phyloP scores from a whole-genome alignment of 1,140 invertebrate genomes.

The Drosophila biarmipes region DNA sequence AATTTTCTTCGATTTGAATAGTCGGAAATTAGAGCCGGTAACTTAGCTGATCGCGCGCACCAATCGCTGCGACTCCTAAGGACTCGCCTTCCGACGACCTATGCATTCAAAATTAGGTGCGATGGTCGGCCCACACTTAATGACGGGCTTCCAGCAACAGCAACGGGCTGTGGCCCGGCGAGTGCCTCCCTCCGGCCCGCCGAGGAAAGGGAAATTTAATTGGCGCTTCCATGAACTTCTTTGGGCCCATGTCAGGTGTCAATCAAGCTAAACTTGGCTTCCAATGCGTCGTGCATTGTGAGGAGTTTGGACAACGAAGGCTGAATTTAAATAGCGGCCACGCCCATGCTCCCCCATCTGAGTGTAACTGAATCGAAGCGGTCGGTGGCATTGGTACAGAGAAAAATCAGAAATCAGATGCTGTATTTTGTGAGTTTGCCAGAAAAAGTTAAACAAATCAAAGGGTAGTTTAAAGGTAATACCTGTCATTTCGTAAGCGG shows the following conservation, averaged over 20 bases:
- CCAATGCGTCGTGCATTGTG: constrained; percentile 37
- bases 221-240: constrained; percentile 19
- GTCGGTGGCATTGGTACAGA: constrained; percentile 42
- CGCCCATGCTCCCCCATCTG: constrained; percentile 17
- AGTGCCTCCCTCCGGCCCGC: constrained; percentile 46
- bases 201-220: neutral
- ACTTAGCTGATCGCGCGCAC: neutral
- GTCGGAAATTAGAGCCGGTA: constrained; percentile 3
- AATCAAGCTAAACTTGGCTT: constrained; percentile 48
- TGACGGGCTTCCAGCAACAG: constrained; percentile 43
- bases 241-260: constrained; percentile 56
- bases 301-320: constrained; percentile 45
- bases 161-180: neutral
- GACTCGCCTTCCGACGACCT: neutral
- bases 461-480: too few species aligned
- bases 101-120: constrained; percentile 29
- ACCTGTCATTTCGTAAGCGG: too few species aligned
- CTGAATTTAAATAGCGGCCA: constrained; percentile 49
- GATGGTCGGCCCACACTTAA: constrained; percentile 48
- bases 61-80: neutral
- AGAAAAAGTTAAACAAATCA: neutral
- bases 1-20: constrained; percentile 41
- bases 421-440: neutral
- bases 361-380: constrained; percentile 29
- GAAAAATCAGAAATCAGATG: neutral